These are phyloP conservation scores for Neosilurus hyrtlii DNA, from an alignment of 2,797 vertebrate species.

Conservation along the genomic window DNA sequence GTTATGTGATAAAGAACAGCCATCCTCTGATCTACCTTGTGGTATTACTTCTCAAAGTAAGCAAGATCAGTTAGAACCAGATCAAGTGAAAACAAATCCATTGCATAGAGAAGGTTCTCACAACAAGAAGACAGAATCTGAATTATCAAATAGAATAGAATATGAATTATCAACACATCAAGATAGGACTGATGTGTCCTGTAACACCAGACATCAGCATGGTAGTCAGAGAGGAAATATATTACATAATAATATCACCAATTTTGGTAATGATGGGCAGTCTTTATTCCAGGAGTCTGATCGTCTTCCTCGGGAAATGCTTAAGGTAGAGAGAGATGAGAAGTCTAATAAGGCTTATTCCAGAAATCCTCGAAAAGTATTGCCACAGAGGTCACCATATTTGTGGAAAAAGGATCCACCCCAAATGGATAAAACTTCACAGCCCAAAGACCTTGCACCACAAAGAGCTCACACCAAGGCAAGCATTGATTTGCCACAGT, in stretches of 20 bases:
- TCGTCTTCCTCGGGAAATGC: not conserved
- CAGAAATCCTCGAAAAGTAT: conserved; percentile 9
- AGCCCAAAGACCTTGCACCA: not conserved
- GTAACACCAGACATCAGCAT: conserved; percentile 1
- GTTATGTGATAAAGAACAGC: not conserved
- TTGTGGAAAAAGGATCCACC: not conserved
- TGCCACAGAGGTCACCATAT: not conserved
- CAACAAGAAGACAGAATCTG: conserved; percentile 5
- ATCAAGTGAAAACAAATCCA: not conserved
- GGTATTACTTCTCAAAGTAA: conserved; percentile 10
- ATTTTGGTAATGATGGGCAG: conserved; percentile 11
- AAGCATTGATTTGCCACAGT: conserved; percentile 1
- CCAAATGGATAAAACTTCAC: conserved; percentile 1
- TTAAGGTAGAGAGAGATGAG: not conserved
- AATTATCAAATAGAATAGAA: not conserved
- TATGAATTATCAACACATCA: not conserved
- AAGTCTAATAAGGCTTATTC: not conserved
- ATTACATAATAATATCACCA: not conserved
- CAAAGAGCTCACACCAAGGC: conserved; percentile 2
- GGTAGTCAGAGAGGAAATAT: not conserved
- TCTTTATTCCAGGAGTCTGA: conserved; percentile 19
- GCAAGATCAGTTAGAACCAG: conserved; percentile 2
- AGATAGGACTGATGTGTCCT: not conserved
- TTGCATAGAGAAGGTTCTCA: conserved; percentile 5
- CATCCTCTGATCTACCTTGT: not conserved